Evolutionary conservation across 2,797 vertebrate genomes (phyloP).

Genomic region (Halcyon badia): DNA sequence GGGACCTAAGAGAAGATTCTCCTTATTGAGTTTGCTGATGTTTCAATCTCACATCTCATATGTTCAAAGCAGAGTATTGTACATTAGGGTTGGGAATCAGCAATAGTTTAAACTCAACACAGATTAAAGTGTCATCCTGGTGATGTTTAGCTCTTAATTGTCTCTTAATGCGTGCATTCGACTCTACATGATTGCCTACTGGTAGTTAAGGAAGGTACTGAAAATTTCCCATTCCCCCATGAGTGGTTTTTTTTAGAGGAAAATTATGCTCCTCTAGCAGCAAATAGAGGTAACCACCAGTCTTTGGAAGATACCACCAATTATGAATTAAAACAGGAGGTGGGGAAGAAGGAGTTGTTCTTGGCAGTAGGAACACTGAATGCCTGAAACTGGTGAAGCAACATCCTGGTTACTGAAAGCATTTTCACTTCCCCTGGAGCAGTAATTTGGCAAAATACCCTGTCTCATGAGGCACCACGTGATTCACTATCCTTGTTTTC

Average conservation of each 20-base stretch:
- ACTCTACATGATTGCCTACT: background rate
- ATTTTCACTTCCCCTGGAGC: constrained; percentile 14
- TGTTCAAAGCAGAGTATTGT: background rate
- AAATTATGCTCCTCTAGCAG: background rate
- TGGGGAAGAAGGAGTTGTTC: background rate
- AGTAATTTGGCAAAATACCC: background rate
- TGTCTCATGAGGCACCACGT: constrained; percentile 2
- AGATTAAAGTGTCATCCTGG: background rate
- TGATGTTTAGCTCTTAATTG: background rate
- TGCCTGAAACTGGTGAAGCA: background rate
- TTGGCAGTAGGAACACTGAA: background rate
- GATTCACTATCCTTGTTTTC: constrained; percentile 20
- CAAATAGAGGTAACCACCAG: background rate
- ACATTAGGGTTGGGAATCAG: background rate
- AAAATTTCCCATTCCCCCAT: background rate
- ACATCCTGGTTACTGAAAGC: background rate
- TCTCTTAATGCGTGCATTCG: background rate
- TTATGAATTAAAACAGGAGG: background rate
- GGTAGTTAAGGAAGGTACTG: background rate
- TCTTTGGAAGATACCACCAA: background rate
- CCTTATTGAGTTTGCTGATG: background rate
- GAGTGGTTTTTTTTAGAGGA: background rate
- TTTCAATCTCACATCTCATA: background rate
- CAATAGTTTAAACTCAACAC: background rate
- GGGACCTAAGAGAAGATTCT: background rate